Base-by-base conservation (phyloP, 2,113 vertebrate species). In the Dipodomys merriami region DNA sequence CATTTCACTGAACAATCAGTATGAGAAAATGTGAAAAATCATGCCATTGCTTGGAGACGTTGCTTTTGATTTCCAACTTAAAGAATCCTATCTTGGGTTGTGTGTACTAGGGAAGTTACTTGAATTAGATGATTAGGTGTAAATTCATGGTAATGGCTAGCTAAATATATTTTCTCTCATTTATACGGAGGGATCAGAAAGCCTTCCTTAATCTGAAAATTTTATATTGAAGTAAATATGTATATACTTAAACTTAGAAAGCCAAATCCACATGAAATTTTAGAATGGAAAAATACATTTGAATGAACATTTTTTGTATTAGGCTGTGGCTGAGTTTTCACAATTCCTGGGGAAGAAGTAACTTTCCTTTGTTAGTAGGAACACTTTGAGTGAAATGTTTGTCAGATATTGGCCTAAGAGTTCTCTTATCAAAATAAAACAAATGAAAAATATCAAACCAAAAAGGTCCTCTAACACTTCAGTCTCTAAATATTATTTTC, bases 181-280 rank as follows among this genome's bases (percentile, higher is more conserved):
- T 53, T 53, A 53, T 53, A 53, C 49, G 11, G 49, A 53, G 49
- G 49, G 49, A 53, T 53, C 49, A 53, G 49, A 53, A 53, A 13
- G 8, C 12, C 49, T 53, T 53, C 5, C 12, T 53, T 53, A 53
- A 9, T 53, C 11, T 53, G 11, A 53, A 35, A 81, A 71, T 20
- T 67, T 78, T 76, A 9, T 39, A 39, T 39, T 19, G 88, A 91
- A 88, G 29, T 10, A 81, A 90, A 82, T 85, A 33, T 11, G 29
- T 44, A 29, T 49, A 68, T 79, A 39, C 57, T 95, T 78, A 85
- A 90, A 79, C 35, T 7, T 71, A 74, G n/a, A n/a, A n/a, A n/a
- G 81, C 10, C 29, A 74, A 33, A 46, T 84, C 3, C 22, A 71
- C 20, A 82, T 62, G 22, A 62, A 78, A 72, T 78, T 53, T 88